These are phyloP conservation scores for Podarcis raffonei DNA, from an alignment of 2,113 vertebrate genomes.

Conservation along the genomic window DNA sequence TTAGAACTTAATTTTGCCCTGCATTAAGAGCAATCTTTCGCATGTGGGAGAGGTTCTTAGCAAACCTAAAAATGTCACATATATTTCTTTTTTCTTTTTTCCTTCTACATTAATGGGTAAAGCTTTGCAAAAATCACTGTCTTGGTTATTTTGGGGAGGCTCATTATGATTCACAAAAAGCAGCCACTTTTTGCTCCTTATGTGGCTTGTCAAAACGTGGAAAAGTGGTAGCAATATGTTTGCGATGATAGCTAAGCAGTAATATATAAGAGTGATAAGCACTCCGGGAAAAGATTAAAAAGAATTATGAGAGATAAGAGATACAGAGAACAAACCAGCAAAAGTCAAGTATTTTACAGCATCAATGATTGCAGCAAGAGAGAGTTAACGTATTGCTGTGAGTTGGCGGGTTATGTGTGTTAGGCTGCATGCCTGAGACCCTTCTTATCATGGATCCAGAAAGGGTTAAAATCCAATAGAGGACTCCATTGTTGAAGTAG, in stretches of 20 bases:
- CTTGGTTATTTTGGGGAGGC: conserved; percentile 53
- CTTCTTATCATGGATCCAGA: no score
- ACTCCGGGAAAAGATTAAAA: not conserved
- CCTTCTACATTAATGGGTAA: conserved; percentile 9
- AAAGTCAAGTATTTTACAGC: not conserved
- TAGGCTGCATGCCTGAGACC: no score
- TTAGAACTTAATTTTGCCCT: conserved; percentile 19
- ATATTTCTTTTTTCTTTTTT: not conserved
- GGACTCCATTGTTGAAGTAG: no score
- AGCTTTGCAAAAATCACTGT: conserved; percentile 39
- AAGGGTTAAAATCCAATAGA: no score
- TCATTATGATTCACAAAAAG: conserved; percentile 60
- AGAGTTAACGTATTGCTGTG: not conserved
- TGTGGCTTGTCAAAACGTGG: not conserved
- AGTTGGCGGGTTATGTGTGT: no score
- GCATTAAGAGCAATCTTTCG: not conserved
- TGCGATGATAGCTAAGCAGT: not conserved
- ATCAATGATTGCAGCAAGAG: not conserved
- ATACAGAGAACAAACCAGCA: not conserved
- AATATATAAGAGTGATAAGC: not conserved
- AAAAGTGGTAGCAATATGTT: not conserved
- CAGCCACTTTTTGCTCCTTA: conserved; percentile 35
- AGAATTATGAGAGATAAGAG: not conserved
- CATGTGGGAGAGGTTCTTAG: conserved; percentile 6
- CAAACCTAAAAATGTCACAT: not conserved